Evolutionary conservation across 2,113 vertebrate genomes (phyloP).

Genomic region (Nansenia antarctica): DNA sequence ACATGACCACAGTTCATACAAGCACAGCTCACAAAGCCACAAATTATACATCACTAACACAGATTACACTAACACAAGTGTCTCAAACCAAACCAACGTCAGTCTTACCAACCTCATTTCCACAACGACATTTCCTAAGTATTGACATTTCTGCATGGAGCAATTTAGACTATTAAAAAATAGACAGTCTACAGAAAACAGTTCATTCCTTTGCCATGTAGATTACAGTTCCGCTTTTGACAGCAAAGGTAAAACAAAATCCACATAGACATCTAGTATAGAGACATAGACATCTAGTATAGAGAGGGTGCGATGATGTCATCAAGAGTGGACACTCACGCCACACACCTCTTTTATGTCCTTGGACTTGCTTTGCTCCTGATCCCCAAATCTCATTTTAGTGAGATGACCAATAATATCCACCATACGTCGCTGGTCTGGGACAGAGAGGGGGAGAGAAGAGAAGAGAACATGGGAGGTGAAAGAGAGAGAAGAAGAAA

Average conservation of each 20-base stretch:
- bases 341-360: constrained; percentile 87
- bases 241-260: too few species aligned
- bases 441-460: background rate
- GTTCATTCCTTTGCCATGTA: too few species aligned
- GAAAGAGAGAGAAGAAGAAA: background rate
- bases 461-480: background rate
- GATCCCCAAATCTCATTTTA: constrained; percentile 91
- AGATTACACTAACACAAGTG: background rate
- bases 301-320: too few species aligned
- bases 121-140: background rate
- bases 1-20: background rate
- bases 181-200: background rate
- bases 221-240: too few species aligned
- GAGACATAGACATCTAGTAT: too few species aligned
- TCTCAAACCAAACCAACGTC: too few species aligned
- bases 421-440: constrained; percentile 95
- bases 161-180: background rate
- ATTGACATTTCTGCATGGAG: background rate
- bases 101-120: too few species aligned
- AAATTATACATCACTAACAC: background rate
- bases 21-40: too few species aligned
- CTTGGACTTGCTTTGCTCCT: constrained; percentile 85
- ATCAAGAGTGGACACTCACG: background rate
- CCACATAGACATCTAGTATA: too few species aligned
- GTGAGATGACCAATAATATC: constrained; percentile 92